phyloP scores from a whole-genome alignment of 2,113 vertebrate genomes.

The Hemiscyllium ocellatum region DNA sequence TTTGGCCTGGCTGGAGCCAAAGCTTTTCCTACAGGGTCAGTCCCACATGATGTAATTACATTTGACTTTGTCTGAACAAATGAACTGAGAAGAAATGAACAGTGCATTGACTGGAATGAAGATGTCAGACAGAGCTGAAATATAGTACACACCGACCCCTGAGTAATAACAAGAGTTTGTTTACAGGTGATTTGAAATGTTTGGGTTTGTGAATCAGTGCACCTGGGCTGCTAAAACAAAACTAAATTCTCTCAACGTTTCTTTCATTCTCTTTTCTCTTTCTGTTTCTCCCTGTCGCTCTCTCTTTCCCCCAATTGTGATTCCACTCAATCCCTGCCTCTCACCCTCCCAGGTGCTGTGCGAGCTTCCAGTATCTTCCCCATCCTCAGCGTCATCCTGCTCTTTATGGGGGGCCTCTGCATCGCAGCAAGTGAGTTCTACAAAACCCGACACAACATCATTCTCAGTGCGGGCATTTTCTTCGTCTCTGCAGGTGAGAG shows the following conservation, averaged over 20 bases:
- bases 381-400: constrained; percentile 98
- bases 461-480: constrained; percentile 78
- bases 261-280: background rate
- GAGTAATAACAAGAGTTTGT: background rate
- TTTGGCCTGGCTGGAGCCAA: too few relatives aligned
- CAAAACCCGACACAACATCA: constrained; percentile 99
- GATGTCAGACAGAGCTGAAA: background rate
- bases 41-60: background rate
- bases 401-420: constrained; percentile 98
- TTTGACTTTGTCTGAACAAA: background rate
- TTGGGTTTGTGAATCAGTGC: background rate
- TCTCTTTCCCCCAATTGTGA: fast-evolving
- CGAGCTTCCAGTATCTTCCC: constrained; percentile 98
- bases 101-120: background rate
- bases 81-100: background rate
- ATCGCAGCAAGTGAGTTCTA: constrained; percentile 99
- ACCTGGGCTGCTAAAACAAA: background rate
- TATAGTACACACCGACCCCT: too few relatives aligned
- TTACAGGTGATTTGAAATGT: background rate
- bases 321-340: constrained; percentile 39
- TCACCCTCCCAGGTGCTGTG: constrained; percentile 74
- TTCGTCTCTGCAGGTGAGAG: constrained; percentile 64
- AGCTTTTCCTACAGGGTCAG: background rate
- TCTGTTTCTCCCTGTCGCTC: background rate
- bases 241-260: background rate